Evolutionary conservation across 2,113 vertebrate genomes (phyloP), one percentile per base, ranked within the genome.

Genomic region (Egretta garzetta): DNA sequence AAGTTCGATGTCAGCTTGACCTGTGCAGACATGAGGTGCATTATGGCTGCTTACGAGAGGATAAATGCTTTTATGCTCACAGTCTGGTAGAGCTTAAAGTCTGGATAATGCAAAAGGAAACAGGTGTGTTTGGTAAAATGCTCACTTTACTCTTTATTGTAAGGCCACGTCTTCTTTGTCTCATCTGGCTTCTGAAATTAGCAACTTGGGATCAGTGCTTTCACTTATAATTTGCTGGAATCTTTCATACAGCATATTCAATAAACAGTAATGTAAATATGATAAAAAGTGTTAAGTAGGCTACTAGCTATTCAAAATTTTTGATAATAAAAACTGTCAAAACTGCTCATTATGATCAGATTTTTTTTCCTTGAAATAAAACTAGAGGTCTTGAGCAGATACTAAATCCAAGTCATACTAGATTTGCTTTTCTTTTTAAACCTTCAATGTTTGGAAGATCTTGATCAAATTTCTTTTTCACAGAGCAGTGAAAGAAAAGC

Each of bases 1-100:
- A 97, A 73, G 80, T 91, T 22, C 98, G 98, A 2, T 98, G 98
- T 94, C 99, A 99, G 86, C 98, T 99, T 43, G 99, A 99, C 92
- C 96, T 99, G 14, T 99, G 99, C 97, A 98, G 99, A 5, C 99
- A 99, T 13, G 99, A 99, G 95, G 99, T 99, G 9, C 99, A 99
- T 18, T 99, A 99, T 6, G 99, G 99, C 94, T 99, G 99, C 37
- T 97, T 99, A 62, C 96, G 99, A 80, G 99, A 99, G 93, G 99
- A 99, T 76, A 98, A 98, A 47, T 99, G 99, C 95, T 99, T 99
- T 96, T 99, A 99, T 75, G 99, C 99, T 27, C 99, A 99, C 96
- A 99, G 99, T 90, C 98, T 99, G 76, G 98, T 99, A 9, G 99
- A 99, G 96, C 98, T 99, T 75, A 99, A 99, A 95, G 99, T 99